Percentiles rank a stretch among this genome's conserved stretches.
phyloP scores from a whole-genome alignment of 2,888 invertebrate species.

The Idaea straminata region DNA sequence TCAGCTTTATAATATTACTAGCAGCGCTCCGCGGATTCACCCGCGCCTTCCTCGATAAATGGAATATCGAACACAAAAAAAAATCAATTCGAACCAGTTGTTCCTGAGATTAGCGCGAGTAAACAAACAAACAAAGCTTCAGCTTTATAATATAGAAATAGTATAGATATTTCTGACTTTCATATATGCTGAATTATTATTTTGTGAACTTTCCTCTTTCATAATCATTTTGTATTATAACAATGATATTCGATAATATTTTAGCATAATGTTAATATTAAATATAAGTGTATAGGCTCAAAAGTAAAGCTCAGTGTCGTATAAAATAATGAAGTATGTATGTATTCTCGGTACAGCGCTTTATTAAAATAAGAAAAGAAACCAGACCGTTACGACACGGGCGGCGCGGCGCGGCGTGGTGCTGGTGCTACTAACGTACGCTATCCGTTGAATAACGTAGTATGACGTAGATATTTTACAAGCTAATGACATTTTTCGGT shows the following conservation, averaged over 20 bases:
- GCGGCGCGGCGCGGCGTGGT: neutral
- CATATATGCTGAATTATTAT: no score
- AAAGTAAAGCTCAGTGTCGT: neutral
- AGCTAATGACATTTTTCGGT: neutral
- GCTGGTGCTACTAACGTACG: neutral
- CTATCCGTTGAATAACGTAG: neutral
- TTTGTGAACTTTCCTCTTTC: no score
- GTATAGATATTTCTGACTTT: no score
- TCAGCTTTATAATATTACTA: no score
- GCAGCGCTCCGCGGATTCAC: no score
- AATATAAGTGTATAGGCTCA: neutral
- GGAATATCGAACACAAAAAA: no score
- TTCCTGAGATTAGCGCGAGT: no score
- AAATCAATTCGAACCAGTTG: no score
- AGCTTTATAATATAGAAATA: no score
- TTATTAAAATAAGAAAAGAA: slow-evolving; percentile 1
- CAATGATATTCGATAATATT: neutral
- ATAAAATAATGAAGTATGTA: neutral
- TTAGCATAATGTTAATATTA: neutral
- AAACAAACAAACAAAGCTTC: no score
- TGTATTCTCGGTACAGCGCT: neutral
- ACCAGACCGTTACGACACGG: neutral
- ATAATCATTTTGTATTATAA: no score
- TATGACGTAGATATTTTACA: neutral
- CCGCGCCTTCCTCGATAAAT: no score